Percentiles rank a stretch among this genome's conserved stretches.
phyloP scores from a whole-genome alignment of 1,140 invertebrate genomes.

The Philotrypesis tridentata region DNA sequence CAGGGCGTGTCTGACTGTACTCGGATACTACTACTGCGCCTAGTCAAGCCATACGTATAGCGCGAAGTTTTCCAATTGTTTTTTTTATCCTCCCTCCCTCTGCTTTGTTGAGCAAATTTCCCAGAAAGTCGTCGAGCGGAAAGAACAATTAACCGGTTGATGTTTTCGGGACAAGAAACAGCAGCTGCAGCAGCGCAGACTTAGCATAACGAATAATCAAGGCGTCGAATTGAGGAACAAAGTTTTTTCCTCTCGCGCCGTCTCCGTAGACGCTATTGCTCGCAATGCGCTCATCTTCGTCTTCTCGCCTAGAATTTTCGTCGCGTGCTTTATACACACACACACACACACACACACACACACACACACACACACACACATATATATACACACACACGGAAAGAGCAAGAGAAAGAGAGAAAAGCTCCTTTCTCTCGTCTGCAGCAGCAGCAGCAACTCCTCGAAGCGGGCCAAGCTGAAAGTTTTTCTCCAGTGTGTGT shows the following conservation, averaged over 20 bases:
- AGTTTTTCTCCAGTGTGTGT: background rate
- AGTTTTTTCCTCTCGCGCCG: background rate
- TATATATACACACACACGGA: background rate
- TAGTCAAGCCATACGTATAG: too few species aligned
- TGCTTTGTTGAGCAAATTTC: background rate
- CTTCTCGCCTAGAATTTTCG: conserved; percentile 18
- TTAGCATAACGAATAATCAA: background rate
- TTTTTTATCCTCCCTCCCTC: too few species aligned
- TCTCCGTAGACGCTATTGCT: background rate
- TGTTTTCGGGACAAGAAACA: background rate
- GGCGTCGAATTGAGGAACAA: background rate
- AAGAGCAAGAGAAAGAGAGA: too few species aligned
- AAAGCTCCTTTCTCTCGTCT: background rate
- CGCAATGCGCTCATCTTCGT: conserved; percentile 5
- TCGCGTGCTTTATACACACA: background rate
- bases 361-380: too few species aligned
- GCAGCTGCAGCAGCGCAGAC: background rate
- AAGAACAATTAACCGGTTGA: background rate
- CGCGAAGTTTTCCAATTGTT: background rate
- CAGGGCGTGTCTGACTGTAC: background rate
- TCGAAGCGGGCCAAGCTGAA: background rate
- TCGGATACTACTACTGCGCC: background rate
- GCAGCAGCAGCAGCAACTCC: background rate
- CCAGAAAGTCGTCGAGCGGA: too few species aligned
- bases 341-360: background rate